Base-by-base conservation (phyloP, 2,888 invertebrate species). In the Salpingus planirostris region DNA sequence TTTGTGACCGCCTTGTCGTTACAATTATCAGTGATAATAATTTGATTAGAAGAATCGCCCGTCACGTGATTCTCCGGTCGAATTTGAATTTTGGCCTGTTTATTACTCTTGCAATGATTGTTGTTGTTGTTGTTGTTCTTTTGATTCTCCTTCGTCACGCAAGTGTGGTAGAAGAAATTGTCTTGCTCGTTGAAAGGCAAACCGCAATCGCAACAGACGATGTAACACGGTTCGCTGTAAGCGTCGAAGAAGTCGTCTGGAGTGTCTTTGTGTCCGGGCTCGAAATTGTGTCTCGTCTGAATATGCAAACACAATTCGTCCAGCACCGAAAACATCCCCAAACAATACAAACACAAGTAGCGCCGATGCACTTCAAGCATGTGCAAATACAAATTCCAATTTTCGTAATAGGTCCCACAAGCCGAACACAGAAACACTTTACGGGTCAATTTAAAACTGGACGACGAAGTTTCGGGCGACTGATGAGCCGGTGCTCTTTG, bases 311-410 rank as follows among this genome's bases (percentile, higher is more conserved):
- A 79, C 22, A 90, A 65, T 53, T 83, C 81, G 50, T 86, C 85
- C 5, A 85, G 80, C 50, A 78, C 78, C 15, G 80, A 78, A 66
- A 87, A 88, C 74, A 87, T 80, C 28, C 84, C 83, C 41, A 87
- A 69, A 59, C 89, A 89, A 64, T 82, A 85, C 29, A 89, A 66
- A 59, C 89, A 90, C 48, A 87, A 81, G 55, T 80, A 83, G 31
- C 85, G 74, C 49, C 79, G 78, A 60, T 90, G 89, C 35, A 80
- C 76, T 54, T 87, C 85, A 31, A 82, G 72, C 78, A 88, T 87
- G 51, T 89, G 89, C 25, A 85, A 63, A 58, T 87, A 88, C 37
- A 88, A 70, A 64, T 86, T 84, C 84, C 86, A 87, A 52, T 84
- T 83, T 62, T 87, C 85, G 65, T 85, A 87, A 54, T 86, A 86